Conservation (phyloP, 2,113 vertebrate genomes). For the Columba janthina region DNA sequence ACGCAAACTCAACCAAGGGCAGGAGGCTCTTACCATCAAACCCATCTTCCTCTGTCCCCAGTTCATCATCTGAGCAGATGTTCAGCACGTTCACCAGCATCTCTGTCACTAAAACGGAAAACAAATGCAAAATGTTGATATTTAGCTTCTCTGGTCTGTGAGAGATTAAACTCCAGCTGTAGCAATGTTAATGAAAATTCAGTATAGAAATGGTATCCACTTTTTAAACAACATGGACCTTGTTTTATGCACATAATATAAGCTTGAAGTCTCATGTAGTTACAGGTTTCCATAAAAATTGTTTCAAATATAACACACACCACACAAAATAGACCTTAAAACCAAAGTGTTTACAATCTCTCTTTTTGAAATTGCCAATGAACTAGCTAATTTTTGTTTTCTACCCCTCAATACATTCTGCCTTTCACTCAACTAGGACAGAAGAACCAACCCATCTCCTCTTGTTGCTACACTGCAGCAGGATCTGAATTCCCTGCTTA, state of each 20-base stretch:
- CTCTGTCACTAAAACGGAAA: conserved; percentile 87
- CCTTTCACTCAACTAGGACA: background rate
- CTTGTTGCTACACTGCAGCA: background rate
- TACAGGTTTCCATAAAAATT: background rate
- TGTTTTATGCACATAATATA: background rate
- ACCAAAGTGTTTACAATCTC: background rate
- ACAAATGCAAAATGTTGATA: background rate
- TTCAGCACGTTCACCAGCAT: conserved; percentile 98
- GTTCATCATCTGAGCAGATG: conserved; percentile 97
- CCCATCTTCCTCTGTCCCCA: conserved; percentile 94
- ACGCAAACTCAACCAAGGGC: background rate
- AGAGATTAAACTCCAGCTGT: background rate
- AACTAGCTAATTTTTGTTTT: background rate
- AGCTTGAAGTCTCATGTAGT: background rate
- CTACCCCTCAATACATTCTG: background rate
- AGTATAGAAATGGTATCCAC: background rate
- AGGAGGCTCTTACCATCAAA: conserved; percentile 88
- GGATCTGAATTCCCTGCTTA: background rate
- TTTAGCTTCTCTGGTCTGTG: background rate
- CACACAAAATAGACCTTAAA: background rate
- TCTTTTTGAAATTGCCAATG: background rate
- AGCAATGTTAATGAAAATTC: background rate
- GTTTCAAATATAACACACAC: background rate
- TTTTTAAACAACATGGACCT: background rate
- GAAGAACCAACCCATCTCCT: background rate